Percentiles rank a stretch among this genome's conserved stretches.
phyloP scores from a whole-genome alignment of 35 echinoderm and acorn worm genomes.

The Patiria miniata region DNA sequence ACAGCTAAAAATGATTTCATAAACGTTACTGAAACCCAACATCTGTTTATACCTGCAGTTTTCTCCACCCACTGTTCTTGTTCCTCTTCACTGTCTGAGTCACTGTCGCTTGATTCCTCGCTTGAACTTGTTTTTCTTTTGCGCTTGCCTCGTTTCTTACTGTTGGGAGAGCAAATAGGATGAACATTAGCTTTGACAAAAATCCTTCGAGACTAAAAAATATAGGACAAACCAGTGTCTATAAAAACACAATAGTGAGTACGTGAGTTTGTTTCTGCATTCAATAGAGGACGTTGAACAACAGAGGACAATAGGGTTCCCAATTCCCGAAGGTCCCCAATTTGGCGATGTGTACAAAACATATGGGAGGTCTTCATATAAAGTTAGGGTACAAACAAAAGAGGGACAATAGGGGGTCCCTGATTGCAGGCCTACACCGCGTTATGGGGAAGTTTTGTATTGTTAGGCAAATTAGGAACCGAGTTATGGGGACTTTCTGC shows the following conservation, averaged over 20 bases:
- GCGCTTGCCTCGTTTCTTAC: constrained; percentile 48
- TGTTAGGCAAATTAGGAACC: no score
- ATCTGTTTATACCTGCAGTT: constrained; percentile 19
- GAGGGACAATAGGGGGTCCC: no score
- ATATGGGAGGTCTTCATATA: no score
- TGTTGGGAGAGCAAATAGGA: background rate
- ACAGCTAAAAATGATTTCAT: background rate
- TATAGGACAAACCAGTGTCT: background rate
- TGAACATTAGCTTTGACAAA: background rate
- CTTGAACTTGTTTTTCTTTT: background rate
- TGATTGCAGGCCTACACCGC: background rate
- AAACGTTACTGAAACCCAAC: background rate
- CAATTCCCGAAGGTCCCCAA: no score
- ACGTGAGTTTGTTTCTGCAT: no score
- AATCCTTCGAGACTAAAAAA: background rate
- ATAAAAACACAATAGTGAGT: background rate
- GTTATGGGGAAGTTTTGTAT: background rate
- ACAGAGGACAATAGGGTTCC: no score
- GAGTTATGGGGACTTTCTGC: no score
- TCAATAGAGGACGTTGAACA: no score
- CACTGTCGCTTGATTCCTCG: constrained; percentile 39
- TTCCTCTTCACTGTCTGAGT: constrained; percentile 35
- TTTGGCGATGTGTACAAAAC: no score
- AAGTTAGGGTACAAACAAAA: no score
- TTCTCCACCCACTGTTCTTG: constrained; percentile 66